These are phyloP conservation scores for Sphaerodactylus townsendi DNA, from an alignment of 2,113 vertebrate genomes.

Conservation along the genomic window DNA sequence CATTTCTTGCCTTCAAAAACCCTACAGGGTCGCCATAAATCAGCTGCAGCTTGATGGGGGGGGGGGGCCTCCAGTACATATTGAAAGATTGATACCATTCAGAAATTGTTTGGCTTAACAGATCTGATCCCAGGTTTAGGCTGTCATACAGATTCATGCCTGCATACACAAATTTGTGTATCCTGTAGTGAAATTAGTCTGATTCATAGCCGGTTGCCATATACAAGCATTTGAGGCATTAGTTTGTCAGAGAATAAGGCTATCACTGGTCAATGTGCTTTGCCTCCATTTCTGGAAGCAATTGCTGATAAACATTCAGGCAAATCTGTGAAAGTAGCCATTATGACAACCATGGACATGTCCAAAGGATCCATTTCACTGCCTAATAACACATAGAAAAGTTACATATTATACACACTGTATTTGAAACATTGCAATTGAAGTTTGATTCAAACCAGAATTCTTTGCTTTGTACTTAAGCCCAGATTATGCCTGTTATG, in stretches of 20 bases:
- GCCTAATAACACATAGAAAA: not conserved
- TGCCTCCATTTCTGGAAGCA: not conserved
- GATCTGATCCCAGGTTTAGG: not conserved
- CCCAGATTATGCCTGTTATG: not conserved
- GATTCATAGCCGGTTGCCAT: not conserved
- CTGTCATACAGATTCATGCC: not conserved
- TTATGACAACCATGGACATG: not conserved
- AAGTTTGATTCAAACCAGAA: not conserved
- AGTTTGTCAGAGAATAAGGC: not conserved
- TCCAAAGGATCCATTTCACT: not conserved
- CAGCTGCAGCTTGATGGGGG: no score
- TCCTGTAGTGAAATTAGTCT: not conserved
- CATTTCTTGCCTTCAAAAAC: no score
- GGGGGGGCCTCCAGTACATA: not conserved
- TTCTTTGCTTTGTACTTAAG: not conserved
- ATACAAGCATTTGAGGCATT: not conserved
- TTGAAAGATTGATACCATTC: not conserved
- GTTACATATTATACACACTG: not conserved
- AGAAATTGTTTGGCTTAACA: not conserved
- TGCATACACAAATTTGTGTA: not conserved
- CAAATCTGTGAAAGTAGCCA: not conserved
- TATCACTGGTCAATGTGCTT: not conserved
- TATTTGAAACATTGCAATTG: not conserved
- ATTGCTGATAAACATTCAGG: not conserved
- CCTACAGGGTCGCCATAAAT: no score